phyloP scores from a whole-genome alignment of 2,113 vertebrate species.

The Pygoscelis antarcticus region DNA sequence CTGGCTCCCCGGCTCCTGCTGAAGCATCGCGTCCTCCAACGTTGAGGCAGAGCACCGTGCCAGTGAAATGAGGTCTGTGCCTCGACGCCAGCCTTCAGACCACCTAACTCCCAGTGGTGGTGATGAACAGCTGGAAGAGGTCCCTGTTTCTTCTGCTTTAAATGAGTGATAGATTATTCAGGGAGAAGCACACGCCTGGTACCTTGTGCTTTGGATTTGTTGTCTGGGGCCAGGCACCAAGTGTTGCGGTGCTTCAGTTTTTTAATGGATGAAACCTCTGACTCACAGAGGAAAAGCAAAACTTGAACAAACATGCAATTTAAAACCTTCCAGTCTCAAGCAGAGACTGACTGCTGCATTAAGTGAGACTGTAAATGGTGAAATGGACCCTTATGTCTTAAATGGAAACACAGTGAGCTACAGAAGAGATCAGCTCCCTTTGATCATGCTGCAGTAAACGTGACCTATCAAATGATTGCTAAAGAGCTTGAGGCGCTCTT shows the following conservation, averaged over 20 bases:
- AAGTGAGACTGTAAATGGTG: not conserved
- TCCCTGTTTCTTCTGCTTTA: not conserved
- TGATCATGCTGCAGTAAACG: not conserved
- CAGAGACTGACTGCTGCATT: not conserved
- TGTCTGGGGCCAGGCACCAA: not conserved
- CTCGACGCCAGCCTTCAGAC: not conserved
- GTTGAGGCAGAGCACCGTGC: not conserved
- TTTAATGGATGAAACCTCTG: not conserved
- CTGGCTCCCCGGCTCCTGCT: not conserved
- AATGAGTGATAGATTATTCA: too few relatives aligned
- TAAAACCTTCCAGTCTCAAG: not conserved
- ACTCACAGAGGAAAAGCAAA: not conserved
- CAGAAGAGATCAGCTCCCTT: conserved; percentile 4
- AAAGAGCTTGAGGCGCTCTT: conserved; percentile 22
- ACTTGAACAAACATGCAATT: not conserved
- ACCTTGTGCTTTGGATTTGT: not conserved
- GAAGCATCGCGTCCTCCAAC: rapidly evolving
- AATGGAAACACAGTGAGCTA: not conserved
- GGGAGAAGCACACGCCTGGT: rapidly evolving
- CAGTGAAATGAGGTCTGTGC: not conserved
- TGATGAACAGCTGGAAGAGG: not conserved
- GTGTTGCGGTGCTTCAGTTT: not conserved
- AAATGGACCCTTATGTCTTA: not conserved
- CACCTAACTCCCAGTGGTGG: not conserved
- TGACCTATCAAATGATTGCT: not conserved